Percentiles rank a stretch among this genome's conserved stretches.
Conservation (phyloP, 1,140 invertebrate species). For the Acromyrmex heyeri region DNA sequence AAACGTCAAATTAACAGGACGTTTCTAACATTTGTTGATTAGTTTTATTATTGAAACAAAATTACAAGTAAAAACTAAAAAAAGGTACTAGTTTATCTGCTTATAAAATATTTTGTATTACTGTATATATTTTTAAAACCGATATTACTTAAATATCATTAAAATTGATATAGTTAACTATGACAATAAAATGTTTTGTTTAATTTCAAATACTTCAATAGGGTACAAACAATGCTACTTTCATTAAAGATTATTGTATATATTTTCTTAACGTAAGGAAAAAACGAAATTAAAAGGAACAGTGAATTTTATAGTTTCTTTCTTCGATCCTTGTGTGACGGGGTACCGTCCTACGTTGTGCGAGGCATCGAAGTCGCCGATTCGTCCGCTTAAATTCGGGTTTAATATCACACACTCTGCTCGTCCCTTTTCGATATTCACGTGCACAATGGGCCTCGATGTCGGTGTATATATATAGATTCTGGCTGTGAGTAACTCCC, state of each 20-base stretch:
- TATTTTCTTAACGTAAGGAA: neutral
- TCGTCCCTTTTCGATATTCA: constrained; percentile 69
- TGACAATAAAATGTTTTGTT: neutral
- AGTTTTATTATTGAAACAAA: neutral
- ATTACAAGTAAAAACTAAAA: neutral
- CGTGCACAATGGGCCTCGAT: constrained; percentile 61
- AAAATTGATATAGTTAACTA: neutral
- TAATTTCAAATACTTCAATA: neutral
- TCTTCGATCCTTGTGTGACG: constrained; percentile 26
- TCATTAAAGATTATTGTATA: neutral
- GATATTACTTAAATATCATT: neutral
- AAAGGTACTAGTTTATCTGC: neutral
- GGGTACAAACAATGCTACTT: neutral
- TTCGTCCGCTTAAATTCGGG: constrained; percentile 65
- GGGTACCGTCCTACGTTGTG: constrained; percentile 47
- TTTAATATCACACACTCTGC: constrained; percentile 72
- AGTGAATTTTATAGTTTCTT: constrained; percentile 19
- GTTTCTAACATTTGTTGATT: neutral
- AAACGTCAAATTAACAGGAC: neutral
- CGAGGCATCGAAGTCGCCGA: constrained; percentile 77
- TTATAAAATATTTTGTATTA: neutral
- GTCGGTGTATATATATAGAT: constrained; percentile 44
- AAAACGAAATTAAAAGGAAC: neutral
- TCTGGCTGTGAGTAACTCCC: constrained; percentile 62
- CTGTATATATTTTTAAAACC: neutral